phyloP scores from a whole-genome alignment of 1,140 invertebrate genomes.

The Epicauta chinensis region DNA sequence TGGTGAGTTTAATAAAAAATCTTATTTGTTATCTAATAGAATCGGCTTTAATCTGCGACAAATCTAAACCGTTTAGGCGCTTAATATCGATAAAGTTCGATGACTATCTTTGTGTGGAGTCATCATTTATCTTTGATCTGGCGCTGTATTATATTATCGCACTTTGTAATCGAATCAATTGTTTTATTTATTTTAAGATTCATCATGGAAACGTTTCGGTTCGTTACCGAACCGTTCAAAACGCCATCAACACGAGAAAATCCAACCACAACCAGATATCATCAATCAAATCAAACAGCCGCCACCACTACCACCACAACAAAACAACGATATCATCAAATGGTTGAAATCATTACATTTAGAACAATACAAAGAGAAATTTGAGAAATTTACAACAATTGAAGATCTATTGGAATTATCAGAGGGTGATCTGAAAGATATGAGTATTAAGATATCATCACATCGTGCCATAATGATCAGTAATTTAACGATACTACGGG shows the following conservation, averaged over 20 bases:
- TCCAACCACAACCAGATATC: constrained; percentile 14
- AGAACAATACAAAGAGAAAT: constrained; percentile 41
- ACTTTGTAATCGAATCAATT: no score
- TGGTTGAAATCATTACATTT: constrained; percentile 45
- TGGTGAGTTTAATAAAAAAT: no score
- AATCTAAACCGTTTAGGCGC: no score
- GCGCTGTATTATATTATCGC: no score
- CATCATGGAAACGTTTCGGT: constrained; percentile 35
- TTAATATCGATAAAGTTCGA: no score
- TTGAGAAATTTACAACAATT: constrained; percentile 47
- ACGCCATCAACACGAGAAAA: constrained; percentile 19
- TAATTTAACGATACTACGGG: constrained; percentile 54
- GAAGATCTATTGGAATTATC: constrained; percentile 53
- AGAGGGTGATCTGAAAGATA: constrained; percentile 53
- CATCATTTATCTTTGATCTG: no score
- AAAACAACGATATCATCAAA: constrained; percentile 39
- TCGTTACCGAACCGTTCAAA: constrained; percentile 32
- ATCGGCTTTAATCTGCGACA: no score
- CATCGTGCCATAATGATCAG: constrained; percentile 57
- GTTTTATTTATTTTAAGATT: constrained; percentile 25
- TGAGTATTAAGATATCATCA: constrained; percentile 55
- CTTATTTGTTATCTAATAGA: no score
- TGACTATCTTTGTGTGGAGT: no score
- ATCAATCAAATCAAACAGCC: constrained; percentile 6
- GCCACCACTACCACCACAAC: no score